Conservation (phyloP, 2,888 invertebrate species). For the Apotomis betuletana region DNA sequence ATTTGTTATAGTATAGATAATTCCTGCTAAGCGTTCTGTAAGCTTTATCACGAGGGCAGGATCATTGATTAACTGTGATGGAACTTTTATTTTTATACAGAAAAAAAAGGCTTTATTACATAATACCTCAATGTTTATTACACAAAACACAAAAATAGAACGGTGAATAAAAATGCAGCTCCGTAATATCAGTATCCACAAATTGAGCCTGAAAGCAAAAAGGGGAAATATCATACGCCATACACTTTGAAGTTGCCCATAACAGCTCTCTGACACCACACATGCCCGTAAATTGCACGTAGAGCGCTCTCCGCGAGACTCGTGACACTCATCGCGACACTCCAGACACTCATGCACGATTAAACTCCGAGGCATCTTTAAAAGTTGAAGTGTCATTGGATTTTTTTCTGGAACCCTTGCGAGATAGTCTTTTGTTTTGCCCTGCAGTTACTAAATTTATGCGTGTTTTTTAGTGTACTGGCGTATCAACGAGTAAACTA, state of each 20-base stretch:
- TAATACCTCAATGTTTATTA: conserved; percentile 34
- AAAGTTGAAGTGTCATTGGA: conserved; percentile 34
- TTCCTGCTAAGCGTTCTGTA: too few relatives aligned
- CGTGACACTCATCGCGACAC: conserved; percentile 47
- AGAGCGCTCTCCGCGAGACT: conserved; percentile 45
- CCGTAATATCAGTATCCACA: too few relatives aligned
- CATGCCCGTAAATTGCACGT: conserved; percentile 59
- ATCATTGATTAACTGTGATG: too few relatives aligned
- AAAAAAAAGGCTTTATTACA: conserved; percentile 35
- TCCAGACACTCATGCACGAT: conserved; percentile 46
- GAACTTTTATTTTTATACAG: too few relatives aligned
- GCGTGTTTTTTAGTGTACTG: neutral
- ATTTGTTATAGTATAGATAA: too few relatives aligned
- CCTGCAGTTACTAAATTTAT: neutral
- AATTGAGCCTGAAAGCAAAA: neutral
- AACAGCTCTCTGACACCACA: conserved; percentile 51
- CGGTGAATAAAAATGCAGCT: too few relatives aligned
- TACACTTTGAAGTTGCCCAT: conserved; percentile 25
- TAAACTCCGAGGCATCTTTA: conserved; percentile 37
- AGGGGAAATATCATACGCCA: conserved; percentile 27
- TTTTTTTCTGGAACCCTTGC: conserved; percentile 24
- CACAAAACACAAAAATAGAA: too few relatives aligned
- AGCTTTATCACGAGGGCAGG: too few relatives aligned
- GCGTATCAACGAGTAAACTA: too few relatives aligned
- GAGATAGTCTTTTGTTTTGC: conserved; percentile 20